phyloP scores from a whole-genome alignment of 2,797 vertebrate species.

The Mastacembelus armatus region DNA sequence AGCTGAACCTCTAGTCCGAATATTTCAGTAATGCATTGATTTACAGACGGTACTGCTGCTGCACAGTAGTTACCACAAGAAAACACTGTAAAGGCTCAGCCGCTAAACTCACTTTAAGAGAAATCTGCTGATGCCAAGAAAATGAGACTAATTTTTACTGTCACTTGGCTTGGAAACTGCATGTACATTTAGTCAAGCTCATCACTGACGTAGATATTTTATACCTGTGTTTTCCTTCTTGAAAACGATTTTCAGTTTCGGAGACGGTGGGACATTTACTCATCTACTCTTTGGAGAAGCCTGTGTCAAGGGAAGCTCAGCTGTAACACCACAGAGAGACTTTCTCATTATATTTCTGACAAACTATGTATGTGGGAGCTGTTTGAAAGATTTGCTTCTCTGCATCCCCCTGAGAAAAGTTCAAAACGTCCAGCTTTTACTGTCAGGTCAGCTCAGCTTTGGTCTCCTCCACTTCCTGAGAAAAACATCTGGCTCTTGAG shows the following conservation, averaged over 20 bases:
- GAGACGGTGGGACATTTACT: too few relatives aligned
- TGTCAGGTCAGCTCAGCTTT: too few relatives aligned
- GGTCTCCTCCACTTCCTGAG: too few relatives aligned
- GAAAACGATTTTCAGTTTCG: neutral
- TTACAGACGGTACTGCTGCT: neutral
- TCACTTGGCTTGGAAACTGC: neutral
- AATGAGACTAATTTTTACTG: neutral
- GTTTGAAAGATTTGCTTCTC: too few relatives aligned
- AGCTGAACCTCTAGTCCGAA: constrained; percentile 20
- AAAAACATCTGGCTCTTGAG: too few relatives aligned
- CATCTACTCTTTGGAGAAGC: neutral
- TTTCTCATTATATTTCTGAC: too few relatives aligned
- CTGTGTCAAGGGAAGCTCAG: neutral
- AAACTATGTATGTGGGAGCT: too few relatives aligned
- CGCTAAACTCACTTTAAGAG: neutral
- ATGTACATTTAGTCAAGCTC: neutral
- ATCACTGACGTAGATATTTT: too few relatives aligned
- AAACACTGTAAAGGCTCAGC: neutral
- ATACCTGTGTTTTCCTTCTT: neutral
- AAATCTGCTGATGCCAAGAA: neutral
- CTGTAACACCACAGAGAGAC: too few relatives aligned
- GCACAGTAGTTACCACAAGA: neutral
- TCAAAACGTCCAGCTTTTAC: too few relatives aligned
- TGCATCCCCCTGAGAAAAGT: too few relatives aligned
- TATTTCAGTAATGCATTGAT: constrained; percentile 1